Base-by-base conservation (phyloP, 2,797 vertebrate species). In the Morelia viridis region DNA sequence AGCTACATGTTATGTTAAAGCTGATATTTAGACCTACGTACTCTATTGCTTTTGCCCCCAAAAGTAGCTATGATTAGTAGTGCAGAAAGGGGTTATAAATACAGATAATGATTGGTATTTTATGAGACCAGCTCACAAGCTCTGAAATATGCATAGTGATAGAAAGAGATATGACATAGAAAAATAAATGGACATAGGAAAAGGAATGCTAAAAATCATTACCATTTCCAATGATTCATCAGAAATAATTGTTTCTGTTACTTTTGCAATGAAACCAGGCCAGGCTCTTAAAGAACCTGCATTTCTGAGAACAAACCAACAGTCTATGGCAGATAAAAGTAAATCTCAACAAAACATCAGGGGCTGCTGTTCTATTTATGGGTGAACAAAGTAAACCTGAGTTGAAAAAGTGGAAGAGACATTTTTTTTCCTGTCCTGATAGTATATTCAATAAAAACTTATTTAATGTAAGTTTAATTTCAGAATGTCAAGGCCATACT, bases 391-490 rank as follows among this genome's bases (percentile, higher is more conserved):
- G 12, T 35, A 87, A 76, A 86, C 28, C 41, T 61, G 64, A 41
- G 35, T 89, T 92, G 26, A 85, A 71, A 85, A 85, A 50, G 8
- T 15, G 41, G 56, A 58, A 57, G n/a, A 8, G 13, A 17, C 28
- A 9, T 76, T 35, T 31, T 31, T 35, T 1, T 1, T 9, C n/a
- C 31, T 19, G 22, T 10, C 24, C 5, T 85, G 87, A 57, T 68
- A 41, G 65, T 22, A 60, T 53, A 61, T 85, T 24, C 6, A 26
- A 60, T 64, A 89, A 90, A 90, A 83, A 62, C 35, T 46, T 86
- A 60, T 90, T 92, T 65, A 62, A 89, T 92, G 35, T 76, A 41
- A 19, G 53, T 92, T 90, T 92, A 92, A 90, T 90, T 92, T 92
- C 86, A 86, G 56, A 92, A 92, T 71, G 56, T 89, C 88, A 92